A percentile compares a stretch with the other conserved stretches of the same genome.
These are phyloP conservation scores for Trimorus sp. DNA, from an alignment of 2,888 invertebrate species.

Conservation along the genomic window DNA sequence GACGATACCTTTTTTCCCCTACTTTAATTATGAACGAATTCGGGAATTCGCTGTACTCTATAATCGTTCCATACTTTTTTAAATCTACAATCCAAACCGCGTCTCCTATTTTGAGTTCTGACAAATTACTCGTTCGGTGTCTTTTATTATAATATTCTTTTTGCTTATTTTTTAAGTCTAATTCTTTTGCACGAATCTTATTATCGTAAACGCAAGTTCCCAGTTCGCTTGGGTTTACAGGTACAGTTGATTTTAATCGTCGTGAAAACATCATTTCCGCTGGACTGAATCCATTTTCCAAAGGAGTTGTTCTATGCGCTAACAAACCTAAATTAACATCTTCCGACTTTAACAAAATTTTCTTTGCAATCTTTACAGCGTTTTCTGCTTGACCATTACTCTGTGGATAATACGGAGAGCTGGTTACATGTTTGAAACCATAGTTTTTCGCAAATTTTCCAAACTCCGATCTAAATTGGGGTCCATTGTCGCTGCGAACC, in stretches of 20 bases:
- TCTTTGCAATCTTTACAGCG: conserved; percentile 54
- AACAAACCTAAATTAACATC: conserved; percentile 19
- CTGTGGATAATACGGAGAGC: not conserved
- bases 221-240: conserved; percentile 16
- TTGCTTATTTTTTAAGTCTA: conserved; percentile 47
- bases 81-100: conserved; percentile 69
- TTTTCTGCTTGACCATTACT: conserved; percentile 43
- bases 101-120: conserved; percentile 59
- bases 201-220: conserved; percentile 23
- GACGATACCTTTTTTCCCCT: not conserved
- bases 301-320: conserved; percentile 26
- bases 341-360: conserved; percentile 16
- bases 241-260: conserved; percentile 13
- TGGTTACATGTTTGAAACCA: not conserved
- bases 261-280: conserved; percentile 33
- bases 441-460: conserved; percentile 7
- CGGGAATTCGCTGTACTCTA: conserved; percentile 7
- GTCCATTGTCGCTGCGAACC: conserved; percentile 7
- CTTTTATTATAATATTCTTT: conserved; percentile 58
- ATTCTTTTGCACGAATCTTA: conserved; percentile 47
- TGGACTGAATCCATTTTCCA: conserved; percentile 33
- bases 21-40: conserved; percentile 41
- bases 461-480: not conserved
- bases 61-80: conserved; percentile 25
- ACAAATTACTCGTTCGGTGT: conserved; percentile 64